Percentiles rank a stretch among this genome's conserved stretches.
These are phyloP conservation scores for Tricholauxania praeusta DNA, from an alignment of 2,888 invertebrate genomes.

Conservation along the genomic window DNA sequence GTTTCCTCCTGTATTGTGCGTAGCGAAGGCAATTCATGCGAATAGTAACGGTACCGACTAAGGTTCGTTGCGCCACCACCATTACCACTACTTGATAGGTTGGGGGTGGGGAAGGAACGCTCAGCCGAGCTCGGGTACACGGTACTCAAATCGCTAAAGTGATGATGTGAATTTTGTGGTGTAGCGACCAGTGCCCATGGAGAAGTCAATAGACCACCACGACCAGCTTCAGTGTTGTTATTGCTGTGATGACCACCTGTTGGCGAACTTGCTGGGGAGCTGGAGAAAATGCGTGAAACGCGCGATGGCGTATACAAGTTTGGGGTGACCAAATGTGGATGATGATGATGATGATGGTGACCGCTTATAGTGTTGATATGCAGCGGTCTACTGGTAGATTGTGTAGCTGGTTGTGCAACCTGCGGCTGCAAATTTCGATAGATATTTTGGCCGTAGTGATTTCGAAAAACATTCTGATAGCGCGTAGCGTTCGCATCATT, in stretches of 20 bases:
- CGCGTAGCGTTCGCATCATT: constrained; percentile 50
- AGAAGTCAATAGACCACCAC: constrained; percentile 67
- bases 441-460: constrained; percentile 52
- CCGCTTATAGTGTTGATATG: constrained; percentile 67
- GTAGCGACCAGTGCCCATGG: constrained; percentile 76
- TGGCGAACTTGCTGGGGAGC: constrained; percentile 75
- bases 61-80: constrained; percentile 47
- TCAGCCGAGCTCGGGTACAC: constrained; percentile 85
- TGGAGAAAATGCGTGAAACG: constrained; percentile 72
- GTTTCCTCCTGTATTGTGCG: constrained; percentile 80
- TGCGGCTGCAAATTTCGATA: constrained; percentile 56
- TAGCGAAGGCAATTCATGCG: constrained; percentile 79
- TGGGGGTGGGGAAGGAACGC: constrained; percentile 83
- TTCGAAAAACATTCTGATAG: constrained; percentile 64
- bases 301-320: constrained; percentile 66
- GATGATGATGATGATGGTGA: constrained; percentile 43
- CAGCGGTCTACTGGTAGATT: constrained; percentile 64
- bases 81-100: constrained; percentile 73
- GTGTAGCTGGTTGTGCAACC: constrained; percentile 46
- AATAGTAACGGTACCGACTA: constrained; percentile 71
- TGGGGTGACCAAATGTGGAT: constrained; percentile 46
- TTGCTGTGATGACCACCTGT: constrained; percentile 52
- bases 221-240: constrained; percentile 38
- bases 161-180: constrained; percentile 44
- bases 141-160: constrained; percentile 87